phyloP scores from a whole-genome alignment of 1,140 invertebrate genomes.

The Papilio aristodemus region DNA sequence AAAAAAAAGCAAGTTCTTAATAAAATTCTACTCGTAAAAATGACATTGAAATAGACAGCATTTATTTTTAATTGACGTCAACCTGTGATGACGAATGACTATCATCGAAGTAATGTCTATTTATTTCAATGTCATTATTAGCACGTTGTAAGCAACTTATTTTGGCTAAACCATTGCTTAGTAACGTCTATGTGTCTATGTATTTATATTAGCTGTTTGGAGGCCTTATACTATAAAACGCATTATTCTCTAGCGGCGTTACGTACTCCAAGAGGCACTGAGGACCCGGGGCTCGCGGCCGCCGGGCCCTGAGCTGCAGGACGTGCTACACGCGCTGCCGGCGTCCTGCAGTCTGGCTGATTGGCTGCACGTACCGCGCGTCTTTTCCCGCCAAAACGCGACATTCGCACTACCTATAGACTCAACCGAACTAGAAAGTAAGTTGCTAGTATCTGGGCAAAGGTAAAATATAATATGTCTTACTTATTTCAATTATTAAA shows the following conservation, averaged over 20 bases:
- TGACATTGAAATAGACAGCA: too few species aligned
- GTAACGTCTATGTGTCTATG: too few species aligned
- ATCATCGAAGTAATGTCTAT: too few species aligned
- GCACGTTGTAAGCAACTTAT: too few species aligned
- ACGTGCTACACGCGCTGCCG: conserved; percentile 52
- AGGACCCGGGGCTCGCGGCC: conserved; percentile 75
- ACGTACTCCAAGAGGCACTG: conserved; percentile 84
- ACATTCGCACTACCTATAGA: conserved; percentile 85
- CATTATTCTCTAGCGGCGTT: conserved; percentile 65
- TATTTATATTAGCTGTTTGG: neutral
- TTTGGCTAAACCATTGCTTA: too few species aligned
- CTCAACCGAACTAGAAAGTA: conserved; percentile 81
- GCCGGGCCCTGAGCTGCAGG: conserved; percentile 65
- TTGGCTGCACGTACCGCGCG: conserved; percentile 82
- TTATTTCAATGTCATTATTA: too few species aligned
- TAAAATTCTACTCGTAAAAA: too few species aligned
- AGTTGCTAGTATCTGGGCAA: conserved; percentile 4
- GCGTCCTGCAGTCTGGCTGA: conserved; percentile 73
- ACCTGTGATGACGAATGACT: too few species aligned
- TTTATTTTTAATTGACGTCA: too few species aligned
- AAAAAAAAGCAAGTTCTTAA: too few species aligned
- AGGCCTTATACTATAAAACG: neutral
- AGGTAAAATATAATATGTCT: too few species aligned
- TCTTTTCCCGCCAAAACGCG: conserved; percentile 83
- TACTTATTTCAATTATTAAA: neutral